phyloP scores from a whole-genome alignment of 2,888 invertebrate species.

The Caenorhabditis sulstoni region DNA sequence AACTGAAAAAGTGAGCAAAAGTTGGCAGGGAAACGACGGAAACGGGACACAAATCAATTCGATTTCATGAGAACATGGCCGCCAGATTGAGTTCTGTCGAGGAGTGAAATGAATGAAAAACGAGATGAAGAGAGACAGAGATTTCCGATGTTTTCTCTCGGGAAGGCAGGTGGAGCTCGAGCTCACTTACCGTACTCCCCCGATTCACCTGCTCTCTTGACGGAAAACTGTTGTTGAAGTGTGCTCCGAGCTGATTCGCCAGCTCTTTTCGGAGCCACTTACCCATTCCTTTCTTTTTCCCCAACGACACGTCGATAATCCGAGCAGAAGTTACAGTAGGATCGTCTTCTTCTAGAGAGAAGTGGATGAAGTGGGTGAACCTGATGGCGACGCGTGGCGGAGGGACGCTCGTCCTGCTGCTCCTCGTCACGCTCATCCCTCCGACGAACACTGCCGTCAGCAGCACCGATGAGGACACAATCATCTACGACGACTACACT shows the following conservation, averaged over 20 bases:
- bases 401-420: constrained; percentile 26
- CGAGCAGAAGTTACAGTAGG: not conserved
- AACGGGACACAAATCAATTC: not conserved
- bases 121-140: not conserved
- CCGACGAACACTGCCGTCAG: constrained; percentile 28
- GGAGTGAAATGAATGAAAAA: not conserved
- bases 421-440: constrained; percentile 29
- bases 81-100: not conserved
- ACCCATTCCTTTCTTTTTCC: not conserved
- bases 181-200: constrained; percentile 16
- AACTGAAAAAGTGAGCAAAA: not conserved
- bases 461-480: constrained; percentile 25
- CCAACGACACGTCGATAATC: not conserved
- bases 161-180: constrained; percentile 6
- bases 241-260: constrained; percentile 13
- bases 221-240: constrained; percentile 22
- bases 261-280: not conserved
- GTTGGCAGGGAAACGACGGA: not conserved
- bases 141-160: constrained; percentile 2
- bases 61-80: not conserved
- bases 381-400: constrained; percentile 52
- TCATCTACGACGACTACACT: constrained; percentile 51
- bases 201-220: constrained; percentile 9
- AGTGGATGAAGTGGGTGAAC: constrained; percentile 5
- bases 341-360: no score